Evolutionary conservation across 1,140 invertebrate species (phyloP), one percentile per base, ranked within the genome.

Genomic region (Popillia japonica): DNA sequence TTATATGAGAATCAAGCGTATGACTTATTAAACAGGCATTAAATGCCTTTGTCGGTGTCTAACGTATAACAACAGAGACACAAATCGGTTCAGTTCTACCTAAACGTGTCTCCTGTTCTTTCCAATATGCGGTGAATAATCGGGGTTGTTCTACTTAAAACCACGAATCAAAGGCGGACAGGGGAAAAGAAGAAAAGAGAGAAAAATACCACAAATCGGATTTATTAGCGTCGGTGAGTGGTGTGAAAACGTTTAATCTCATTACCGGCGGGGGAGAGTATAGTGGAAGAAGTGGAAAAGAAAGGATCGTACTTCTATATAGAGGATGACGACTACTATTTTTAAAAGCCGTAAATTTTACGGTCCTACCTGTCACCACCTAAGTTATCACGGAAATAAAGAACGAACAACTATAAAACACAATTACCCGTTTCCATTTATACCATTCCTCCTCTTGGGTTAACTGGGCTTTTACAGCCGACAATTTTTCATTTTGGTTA

Each of bases 221-320:
- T 64, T 64, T 64, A 64, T 64, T 64, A 64, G 23, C 17, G 61
- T 64, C 23, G 61, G 61, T 64, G 61, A 64, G 23, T 22, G 61
- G 61, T 64, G 61, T 64, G 61, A 64, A 64, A 64, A 64, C 61
- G 61, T 64, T 64, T 64, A 64, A 64, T 64, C 61, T 64, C 61
- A 64, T 64, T 64, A 64, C 61, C 23, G 17, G 22, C 17, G 17
- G 22, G 61, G 17, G 61, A 64, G 17, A n/a, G n/a, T n/a, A n/a
- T n/a, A n/a, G n/a, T n/a, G n/a, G n/a, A n/a, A n/a, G n/a, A n/a
- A n/a, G 10, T 0, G 61, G 11, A 64, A 20, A 64, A 64, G 61
- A 27, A n/a, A 48, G 44, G 11, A 10, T n/a, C 8, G 11, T 14
- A n/a, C 44, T 48, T 64, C 17, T 22, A 7, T 22, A 64, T 64